Conservation (phyloP, 2,113 vertebrate species). For the Sander lucioperca region DNA sequence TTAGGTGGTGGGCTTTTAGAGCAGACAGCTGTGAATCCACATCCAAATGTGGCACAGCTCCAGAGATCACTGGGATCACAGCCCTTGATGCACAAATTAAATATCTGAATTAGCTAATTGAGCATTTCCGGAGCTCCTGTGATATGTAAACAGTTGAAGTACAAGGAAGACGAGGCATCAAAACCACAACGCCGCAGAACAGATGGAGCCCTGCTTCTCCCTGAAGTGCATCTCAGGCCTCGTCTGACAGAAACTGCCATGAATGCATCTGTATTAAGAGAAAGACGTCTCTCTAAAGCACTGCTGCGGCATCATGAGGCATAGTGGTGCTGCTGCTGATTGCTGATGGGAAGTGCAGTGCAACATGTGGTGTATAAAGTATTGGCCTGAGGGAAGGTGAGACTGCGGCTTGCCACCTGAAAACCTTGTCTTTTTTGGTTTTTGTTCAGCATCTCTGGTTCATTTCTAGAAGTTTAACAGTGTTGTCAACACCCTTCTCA, state of each 20-base stretch:
- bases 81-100: conserved; percentile 72
- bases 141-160: conserved; percentile 62
- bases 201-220: conserved; percentile 72
- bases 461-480: conserved; percentile 64
- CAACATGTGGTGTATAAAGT: conserved; percentile 73
- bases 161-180: conserved; percentile 56
- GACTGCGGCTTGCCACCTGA: conserved; percentile 64
- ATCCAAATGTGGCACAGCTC: conserved; percentile 65
- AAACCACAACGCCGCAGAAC: conserved; percentile 50
- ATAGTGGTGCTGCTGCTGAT: conserved; percentile 47
- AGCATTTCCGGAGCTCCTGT: conserved; percentile 70
- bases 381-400: conserved; percentile 67
- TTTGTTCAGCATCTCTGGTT: conserved; percentile 51
- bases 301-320: conserved; percentile 40
- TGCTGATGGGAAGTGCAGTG: conserved; percentile 60
- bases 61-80: conserved; percentile 60
- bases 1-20: conserved; percentile 23
- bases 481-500: conserved; percentile 72
- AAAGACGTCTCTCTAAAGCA: conserved; percentile 45
- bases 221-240: conserved; percentile 69
- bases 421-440: conserved; percentile 55
- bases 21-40: conserved; percentile 62
- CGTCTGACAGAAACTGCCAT: conserved; percentile 62
- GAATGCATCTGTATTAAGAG: conserved; percentile 65
- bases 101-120: conserved; percentile 72